A percentile compares a stretch with the other conserved stretches of the same genome.
phyloP scores from a whole-genome alignment of 2,113 vertebrate species.

The Holacanthus passer region DNA sequence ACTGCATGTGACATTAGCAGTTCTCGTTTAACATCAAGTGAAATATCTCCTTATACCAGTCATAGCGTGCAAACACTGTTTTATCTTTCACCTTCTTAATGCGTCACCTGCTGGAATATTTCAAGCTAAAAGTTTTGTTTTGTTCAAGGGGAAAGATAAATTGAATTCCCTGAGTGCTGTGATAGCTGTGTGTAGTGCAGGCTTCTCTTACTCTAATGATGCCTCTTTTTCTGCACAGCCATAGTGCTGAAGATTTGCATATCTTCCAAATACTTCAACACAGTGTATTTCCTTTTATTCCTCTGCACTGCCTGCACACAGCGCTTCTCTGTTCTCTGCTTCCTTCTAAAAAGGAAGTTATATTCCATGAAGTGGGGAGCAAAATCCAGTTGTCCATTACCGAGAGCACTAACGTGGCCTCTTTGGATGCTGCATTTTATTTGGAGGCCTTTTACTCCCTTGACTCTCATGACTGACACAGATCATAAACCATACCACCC shows the following conservation, averaged over 20 bases:
- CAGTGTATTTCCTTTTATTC: constrained; percentile 37
- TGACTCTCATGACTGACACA: constrained; percentile 60
- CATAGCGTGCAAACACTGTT: constrained; percentile 17
- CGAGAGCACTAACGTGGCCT: constrained; percentile 22
- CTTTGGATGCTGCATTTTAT: constrained; percentile 54
- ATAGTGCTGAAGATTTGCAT: constrained; percentile 62
- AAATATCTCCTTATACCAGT: background rate
- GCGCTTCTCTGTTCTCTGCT: constrained; percentile 25
- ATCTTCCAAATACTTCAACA: constrained; percentile 55
- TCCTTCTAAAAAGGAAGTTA: constrained; percentile 32
- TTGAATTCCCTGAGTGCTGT: constrained; percentile 54
- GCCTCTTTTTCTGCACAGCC: constrained; percentile 41
- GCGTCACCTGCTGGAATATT: constrained; percentile 37
- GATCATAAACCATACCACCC: constrained; percentile 62
- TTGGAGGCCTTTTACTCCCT: constrained; percentile 46
- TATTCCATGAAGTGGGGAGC: constrained; percentile 38
- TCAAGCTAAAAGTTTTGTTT: constrained; percentile 44
- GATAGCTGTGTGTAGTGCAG: constrained; percentile 43
- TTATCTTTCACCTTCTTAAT: constrained; percentile 38
- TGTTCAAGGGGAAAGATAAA: constrained; percentile 50
- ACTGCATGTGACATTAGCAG: background rate
- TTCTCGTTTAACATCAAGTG: background rate
- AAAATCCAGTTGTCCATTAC: constrained; percentile 47
- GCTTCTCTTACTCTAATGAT: constrained; percentile 62
- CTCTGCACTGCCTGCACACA: constrained; percentile 8